phyloP scores from a whole-genome alignment of 2,888 invertebrate genomes.

The Apodemia mormo region DNA sequence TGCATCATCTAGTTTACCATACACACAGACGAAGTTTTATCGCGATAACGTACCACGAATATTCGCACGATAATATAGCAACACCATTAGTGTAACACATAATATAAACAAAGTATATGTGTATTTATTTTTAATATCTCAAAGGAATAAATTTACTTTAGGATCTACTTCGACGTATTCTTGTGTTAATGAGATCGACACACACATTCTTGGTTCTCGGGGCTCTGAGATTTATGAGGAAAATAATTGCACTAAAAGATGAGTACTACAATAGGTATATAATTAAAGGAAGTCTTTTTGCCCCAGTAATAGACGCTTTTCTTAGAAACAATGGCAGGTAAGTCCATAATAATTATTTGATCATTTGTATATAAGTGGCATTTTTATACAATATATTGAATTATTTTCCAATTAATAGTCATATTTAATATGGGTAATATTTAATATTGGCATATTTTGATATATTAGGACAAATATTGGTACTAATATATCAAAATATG shows the following conservation, averaged over 20 bases:
- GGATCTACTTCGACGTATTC: constrained; percentile 96
- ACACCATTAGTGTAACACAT: no score
- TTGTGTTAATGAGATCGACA: constrained; percentile 97
- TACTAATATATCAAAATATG: no score
- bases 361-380: neutral
- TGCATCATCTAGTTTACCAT: no score
- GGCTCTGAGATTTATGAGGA: constrained; percentile 97
- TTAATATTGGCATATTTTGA: no score
- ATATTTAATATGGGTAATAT: no score
- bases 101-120: no score
- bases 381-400: no score
- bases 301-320: constrained; percentile 97
- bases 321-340: constrained; percentile 95
- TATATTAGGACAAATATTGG: no score
- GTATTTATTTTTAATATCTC: neutral
- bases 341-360: constrained; percentile 34
- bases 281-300: constrained; percentile 95
- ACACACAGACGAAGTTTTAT: no score
- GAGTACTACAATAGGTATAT: constrained; percentile 99
- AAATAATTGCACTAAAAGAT: constrained; percentile 98
- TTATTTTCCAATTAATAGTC: no score
- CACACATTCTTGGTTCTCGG: constrained; percentile 98
- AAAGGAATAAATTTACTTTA: constrained; percentile 43
- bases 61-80: no score
- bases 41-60: no score